phyloP scores from a whole-genome alignment of 2,113 vertebrate species.

The Atrichornis clamosus region DNA sequence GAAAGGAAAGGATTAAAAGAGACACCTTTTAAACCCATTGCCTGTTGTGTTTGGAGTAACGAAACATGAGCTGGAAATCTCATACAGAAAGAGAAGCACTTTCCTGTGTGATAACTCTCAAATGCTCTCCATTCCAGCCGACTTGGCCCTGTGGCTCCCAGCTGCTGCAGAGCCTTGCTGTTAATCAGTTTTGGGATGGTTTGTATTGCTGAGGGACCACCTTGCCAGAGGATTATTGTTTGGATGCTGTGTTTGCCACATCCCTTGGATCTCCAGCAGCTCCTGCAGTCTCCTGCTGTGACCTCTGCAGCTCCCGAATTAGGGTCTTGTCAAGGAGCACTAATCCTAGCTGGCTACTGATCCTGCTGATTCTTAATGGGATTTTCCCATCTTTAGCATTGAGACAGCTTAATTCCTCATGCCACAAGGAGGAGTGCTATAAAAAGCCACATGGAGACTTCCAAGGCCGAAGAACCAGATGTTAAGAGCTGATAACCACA shows the following conservation, averaged over 20 bases:
- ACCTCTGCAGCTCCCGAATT: not conserved
- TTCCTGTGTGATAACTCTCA: not conserved
- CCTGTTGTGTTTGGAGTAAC: not conserved
- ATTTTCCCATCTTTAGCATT: slow-evolving; percentile 30
- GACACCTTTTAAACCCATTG: not conserved
- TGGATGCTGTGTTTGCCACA: not conserved
- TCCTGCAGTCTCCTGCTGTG: not conserved
- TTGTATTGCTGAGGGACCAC: not conserved
- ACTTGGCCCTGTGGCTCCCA: not conserved
- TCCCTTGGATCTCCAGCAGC: not conserved
- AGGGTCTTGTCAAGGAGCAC: not conserved
- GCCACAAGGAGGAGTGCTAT: not conserved
- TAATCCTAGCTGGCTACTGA: slow-evolving; percentile 44
- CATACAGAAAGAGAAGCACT: not conserved
- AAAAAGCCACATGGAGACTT: not conserved
- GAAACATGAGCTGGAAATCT: not conserved
- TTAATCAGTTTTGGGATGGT: not conserved
- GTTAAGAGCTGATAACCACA: not conserved
- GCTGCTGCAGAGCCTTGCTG: not conserved
- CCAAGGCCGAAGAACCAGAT: not conserved
- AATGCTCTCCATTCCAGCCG: not conserved
- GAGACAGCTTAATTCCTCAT: slow-evolving; percentile 10
- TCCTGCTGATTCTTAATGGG: slow-evolving; percentile 35
- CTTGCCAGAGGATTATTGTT: not conserved
- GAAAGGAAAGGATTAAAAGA: too few species aligned